phyloP scores from a whole-genome alignment of 2,888 invertebrate genomes.

The Pammene fasciana region DNA sequence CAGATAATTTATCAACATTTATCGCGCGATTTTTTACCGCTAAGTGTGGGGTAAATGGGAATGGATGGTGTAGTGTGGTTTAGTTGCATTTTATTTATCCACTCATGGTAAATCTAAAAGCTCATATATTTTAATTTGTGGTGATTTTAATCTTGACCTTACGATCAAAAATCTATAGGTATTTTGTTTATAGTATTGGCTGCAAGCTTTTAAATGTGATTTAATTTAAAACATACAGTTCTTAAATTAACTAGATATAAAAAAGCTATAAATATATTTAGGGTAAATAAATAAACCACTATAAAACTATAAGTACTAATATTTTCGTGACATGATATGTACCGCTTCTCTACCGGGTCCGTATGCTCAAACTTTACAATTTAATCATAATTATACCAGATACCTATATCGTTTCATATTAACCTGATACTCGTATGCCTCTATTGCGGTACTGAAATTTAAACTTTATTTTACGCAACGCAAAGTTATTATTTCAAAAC shows the following conservation, averaged over 20 bases:
- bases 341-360: neutral
- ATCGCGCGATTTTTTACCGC: conserved; percentile 60
- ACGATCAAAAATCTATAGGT: too few relatives aligned
- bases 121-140: conserved; percentile 41
- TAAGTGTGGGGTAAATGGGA: conserved; percentile 55
- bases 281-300: too few relatives aligned
- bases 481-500: neutral
- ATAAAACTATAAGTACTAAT: too few relatives aligned
- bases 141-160: neutral
- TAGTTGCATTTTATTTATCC: conserved; percentile 22
- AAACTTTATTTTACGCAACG: neutral
- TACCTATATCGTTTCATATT: neutral
- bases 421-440: neutral
- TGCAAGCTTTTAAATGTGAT: too few relatives aligned
- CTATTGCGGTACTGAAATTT: neutral
- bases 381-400: conserved; percentile 23
- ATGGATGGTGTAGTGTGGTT: conserved; percentile 39
- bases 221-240: too few relatives aligned
- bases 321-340: neutral
- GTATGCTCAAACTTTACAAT: conserved; percentile 10
- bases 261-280: too few relatives aligned
- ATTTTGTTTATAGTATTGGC: too few relatives aligned
- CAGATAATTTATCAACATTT: conserved; percentile 76
- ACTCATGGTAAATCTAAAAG: neutral
- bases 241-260: too few relatives aligned